phyloP scores from a whole-genome alignment of 2,797 vertebrate genomes.

The Poeciliopsis presidionis region DNA sequence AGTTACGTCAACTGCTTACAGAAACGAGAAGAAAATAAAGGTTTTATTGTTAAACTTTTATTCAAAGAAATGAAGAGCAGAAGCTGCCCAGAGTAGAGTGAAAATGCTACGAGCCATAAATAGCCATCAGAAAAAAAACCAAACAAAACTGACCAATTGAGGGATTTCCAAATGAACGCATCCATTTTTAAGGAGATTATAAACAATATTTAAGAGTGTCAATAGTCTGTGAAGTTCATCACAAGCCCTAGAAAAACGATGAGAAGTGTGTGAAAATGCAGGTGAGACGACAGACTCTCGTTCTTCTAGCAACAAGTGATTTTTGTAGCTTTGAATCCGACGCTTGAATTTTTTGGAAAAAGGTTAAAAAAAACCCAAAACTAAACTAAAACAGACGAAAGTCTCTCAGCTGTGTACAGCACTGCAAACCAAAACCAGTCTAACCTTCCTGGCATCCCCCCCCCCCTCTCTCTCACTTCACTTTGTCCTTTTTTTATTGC shows the following conservation, averaged over 20 bases:
- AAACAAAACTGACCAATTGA: constrained; percentile 15
- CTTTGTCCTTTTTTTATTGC: neutral
- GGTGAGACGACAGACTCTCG: neutral
- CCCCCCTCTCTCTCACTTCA: too few relatives aligned
- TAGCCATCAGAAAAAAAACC: neutral
- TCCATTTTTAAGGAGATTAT: neutral
- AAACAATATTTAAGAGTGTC: neutral
- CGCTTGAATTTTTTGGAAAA: neutral
- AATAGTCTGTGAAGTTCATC: neutral
- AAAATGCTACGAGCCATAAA: constrained; percentile 60
- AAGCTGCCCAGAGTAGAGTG: constrained; percentile 43
- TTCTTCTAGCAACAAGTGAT: neutral
- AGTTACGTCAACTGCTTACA: neutral
- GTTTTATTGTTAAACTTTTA: constrained; percentile 58
- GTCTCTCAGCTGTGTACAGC: neutral
- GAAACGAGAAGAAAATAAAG: neutral
- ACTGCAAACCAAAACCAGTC: neutral
- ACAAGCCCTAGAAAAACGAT: constrained; percentile 3
- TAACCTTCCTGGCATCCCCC: too few relatives aligned
- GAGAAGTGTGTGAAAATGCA: constrained; percentile 29
- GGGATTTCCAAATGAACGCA: constrained; percentile 15
- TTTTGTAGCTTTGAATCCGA: neutral
- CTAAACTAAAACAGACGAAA: neutral
- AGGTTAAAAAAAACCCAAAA: neutral
- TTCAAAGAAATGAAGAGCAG: constrained; percentile 59